These are phyloP conservation scores for Brachypodius melanocephalos DNA, from an alignment of 2,113 vertebrate genomes.

Conservation along the genomic window DNA sequence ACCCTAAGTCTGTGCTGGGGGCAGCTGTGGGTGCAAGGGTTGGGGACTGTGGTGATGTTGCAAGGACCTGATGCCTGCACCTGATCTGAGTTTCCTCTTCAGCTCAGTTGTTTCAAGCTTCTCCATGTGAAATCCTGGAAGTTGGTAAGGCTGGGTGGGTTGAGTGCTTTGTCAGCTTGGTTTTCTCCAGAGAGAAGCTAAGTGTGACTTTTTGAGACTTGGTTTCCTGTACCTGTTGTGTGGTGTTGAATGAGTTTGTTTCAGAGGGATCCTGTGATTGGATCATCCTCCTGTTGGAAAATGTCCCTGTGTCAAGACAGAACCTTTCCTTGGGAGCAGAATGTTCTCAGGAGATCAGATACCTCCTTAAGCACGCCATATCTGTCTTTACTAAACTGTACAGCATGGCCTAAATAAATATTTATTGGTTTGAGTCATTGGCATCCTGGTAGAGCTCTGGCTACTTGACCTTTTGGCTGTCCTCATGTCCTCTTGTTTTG, in stretches of 20 bases:
- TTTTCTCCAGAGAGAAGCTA: not conserved
- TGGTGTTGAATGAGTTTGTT: not conserved
- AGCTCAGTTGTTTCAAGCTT: not conserved
- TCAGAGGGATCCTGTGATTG: not conserved
- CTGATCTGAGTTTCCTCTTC: not conserved
- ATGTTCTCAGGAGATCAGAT: not conserved
- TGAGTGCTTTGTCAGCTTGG: not conserved
- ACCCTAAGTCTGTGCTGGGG: not conserved
- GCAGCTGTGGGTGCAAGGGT: not conserved
- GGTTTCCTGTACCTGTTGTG: not conserved
- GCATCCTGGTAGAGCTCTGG: not conserved
- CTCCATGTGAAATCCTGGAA: not conserved
- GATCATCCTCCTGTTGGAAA: not conserved
- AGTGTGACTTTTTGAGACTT: not conserved
- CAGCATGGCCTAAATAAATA: not conserved
- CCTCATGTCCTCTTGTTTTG: not conserved
- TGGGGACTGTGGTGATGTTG: too few species aligned
- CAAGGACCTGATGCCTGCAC: not conserved
- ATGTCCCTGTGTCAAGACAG: not conserved
- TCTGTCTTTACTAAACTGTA: not conserved
- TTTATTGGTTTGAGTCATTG: not conserved
- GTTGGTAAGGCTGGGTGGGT: not conserved
- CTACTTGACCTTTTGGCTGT: not conserved
- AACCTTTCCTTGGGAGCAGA: not conserved
- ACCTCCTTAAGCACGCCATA: not conserved